Evolutionary conservation across 2,797 vertebrate genomes (phyloP).

Genomic region (Cetoscarus ocellatus): DNA sequence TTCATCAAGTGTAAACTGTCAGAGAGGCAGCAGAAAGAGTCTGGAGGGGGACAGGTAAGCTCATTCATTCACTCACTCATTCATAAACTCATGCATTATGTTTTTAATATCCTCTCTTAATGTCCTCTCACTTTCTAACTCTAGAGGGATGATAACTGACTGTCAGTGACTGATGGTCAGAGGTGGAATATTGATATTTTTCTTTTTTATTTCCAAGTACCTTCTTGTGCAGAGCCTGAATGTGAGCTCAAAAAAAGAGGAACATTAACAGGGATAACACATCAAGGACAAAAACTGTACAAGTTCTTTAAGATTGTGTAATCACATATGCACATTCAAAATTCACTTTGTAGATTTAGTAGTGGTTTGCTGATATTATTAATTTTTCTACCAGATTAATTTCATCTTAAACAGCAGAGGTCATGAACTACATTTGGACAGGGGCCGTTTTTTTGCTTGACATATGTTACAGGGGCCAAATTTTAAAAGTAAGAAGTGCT

Average conservation of each 20-base stretch:
- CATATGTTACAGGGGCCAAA: too few species aligned
- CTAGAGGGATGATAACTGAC: neutral
- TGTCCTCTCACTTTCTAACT: neutral
- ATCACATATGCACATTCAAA: too few species aligned
- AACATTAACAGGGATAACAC: too few species aligned
- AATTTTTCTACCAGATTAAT: too few species aligned
- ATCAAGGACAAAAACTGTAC: too few species aligned
- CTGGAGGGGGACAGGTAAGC: slow-evolving; percentile 95
- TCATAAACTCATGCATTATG: slow-evolving; percentile 65
- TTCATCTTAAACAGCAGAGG: too few species aligned
- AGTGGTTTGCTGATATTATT: too few species aligned
- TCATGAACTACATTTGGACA: too few species aligned
- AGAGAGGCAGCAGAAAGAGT: slow-evolving; percentile 90
- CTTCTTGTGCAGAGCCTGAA: neutral
- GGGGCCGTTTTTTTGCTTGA: too few species aligned
- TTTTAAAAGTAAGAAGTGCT: too few species aligned
- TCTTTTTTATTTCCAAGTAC: neutral
- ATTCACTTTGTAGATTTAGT: too few species aligned
- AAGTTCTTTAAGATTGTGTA: too few species aligned
- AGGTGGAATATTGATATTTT: slow-evolving; percentile 6
- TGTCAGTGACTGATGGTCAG: neutral
- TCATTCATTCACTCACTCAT: slow-evolving; percentile 61
- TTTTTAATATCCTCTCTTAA: slow-evolving; percentile 11
- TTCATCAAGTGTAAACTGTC: slow-evolving; percentile 92
- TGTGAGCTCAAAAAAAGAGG: neutral